phyloP scores from a whole-genome alignment of 2,113 vertebrate species.

The Entomyzon cyanotis region DNA sequence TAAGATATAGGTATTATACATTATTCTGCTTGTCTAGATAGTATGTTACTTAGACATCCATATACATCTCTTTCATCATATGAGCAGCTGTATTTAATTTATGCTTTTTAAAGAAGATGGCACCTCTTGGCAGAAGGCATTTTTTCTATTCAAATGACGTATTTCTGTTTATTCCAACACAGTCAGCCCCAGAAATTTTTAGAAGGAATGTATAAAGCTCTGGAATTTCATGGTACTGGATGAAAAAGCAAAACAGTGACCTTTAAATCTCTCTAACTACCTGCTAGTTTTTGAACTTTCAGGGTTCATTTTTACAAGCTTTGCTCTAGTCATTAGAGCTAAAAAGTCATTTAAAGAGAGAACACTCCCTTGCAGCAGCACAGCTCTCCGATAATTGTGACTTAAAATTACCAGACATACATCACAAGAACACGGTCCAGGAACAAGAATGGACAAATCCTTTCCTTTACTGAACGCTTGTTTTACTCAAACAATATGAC shows the following conservation, averaged over 20 bases:
- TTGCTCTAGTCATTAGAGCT: neutral
- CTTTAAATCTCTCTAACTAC: neutral
- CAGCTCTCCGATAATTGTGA: neutral
- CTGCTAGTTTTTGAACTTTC: neutral
- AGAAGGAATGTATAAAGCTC: neutral
- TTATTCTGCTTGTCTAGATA: neutral
- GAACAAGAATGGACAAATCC: neutral
- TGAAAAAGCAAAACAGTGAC: neutral
- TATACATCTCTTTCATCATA: neutral
- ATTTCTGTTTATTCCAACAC: neutral
- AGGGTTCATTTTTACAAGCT: neutral
- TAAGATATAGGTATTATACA: neutral
- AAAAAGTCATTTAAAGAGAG: neutral
- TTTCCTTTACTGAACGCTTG: neutral
- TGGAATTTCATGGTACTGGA: neutral
- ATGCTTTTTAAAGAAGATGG: neutral
- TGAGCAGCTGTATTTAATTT: neutral
- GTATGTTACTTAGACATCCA: neutral
- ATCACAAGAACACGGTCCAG: neutral
- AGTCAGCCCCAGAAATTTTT: neutral
- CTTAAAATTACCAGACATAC: neutral
- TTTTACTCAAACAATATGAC: neutral
- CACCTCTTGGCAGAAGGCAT: neutral
- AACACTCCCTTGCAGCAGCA: neutral
- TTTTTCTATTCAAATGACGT: rapidly evolving